phyloP scores from a whole-genome alignment of 1,140 invertebrate genomes.

The Zaprionus africanus region DNA sequence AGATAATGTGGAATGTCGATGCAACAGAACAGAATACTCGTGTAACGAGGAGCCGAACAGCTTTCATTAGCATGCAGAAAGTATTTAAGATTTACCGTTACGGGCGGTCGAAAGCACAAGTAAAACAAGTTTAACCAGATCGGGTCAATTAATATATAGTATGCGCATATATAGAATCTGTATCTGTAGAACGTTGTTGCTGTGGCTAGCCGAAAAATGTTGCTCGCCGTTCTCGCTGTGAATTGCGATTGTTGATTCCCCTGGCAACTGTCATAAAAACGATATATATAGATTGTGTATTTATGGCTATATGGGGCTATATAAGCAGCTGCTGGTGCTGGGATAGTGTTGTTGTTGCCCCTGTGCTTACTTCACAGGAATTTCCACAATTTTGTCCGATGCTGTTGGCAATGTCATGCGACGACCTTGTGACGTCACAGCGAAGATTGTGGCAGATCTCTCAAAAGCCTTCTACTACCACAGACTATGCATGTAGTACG shows the following conservation, averaged over 20 bases:
- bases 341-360: constrained; percentile 23
- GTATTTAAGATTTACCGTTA: constrained; percentile 77
- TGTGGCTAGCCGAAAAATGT: constrained; percentile 50
- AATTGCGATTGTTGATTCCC: constrained; percentile 35
- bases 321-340: constrained; percentile 34
- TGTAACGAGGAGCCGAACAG: constrained; percentile 43
- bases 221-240: constrained; percentile 25
- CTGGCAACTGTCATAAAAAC: constrained; percentile 34
- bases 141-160: constrained; percentile 47
- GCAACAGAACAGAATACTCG: constrained; percentile 22
- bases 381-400: constrained; percentile 54
- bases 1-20: constrained; percentile 40
- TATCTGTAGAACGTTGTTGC: constrained; percentile 22
- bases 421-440: constrained; percentile 74
- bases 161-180: constrained; percentile 13
- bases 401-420: constrained; percentile 55
- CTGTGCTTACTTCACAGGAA: constrained; percentile 56
- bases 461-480: neutral
- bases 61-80: constrained; percentile 62
- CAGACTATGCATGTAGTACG: neutral
- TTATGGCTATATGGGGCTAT: constrained; percentile 33
- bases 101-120: constrained; percentile 44
- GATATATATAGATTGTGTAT: constrained; percentile 27
- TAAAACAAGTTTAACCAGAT: constrained; percentile 74
- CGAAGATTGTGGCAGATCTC: constrained; percentile 38